phyloP scores from a whole-genome alignment of 2,113 vertebrate genomes.

The Bos indicus region DNA sequence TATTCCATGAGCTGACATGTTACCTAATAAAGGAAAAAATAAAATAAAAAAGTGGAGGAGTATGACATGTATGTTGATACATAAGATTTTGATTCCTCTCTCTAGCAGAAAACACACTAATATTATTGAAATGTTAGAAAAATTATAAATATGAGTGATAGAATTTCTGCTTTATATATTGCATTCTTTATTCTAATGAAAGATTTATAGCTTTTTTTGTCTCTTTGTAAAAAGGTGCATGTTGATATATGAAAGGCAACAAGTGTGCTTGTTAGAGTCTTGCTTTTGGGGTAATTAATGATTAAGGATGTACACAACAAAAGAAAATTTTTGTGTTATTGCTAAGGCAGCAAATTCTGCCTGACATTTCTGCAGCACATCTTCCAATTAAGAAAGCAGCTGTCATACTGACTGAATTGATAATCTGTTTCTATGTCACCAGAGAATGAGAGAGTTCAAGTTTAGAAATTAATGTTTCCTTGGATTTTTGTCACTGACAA shows the following conservation, averaged over 20 bases:
- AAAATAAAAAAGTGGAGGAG: not conserved
- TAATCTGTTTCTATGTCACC: constrained; percentile 36
- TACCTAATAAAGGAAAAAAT: not conserved
- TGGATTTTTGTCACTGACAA: constrained; percentile 41
- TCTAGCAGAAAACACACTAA: not conserved
- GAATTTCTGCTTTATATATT: not conserved
- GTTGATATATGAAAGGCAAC: not conserved
- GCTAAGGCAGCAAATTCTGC: constrained; percentile 28
- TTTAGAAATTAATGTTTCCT: constrained; percentile 48
- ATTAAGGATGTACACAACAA: not conserved
- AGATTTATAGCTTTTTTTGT: not conserved
- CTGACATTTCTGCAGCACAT: not conserved
- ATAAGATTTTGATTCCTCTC: not conserved
- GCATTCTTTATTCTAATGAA: not conserved
- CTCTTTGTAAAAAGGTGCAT: not conserved
- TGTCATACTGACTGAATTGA: constrained; percentile 41
- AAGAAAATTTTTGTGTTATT: not conserved
- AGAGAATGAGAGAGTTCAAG: constrained; percentile 11
- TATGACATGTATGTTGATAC: not conserved
- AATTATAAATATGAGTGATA: not conserved
- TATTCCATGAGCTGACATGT: not conserved
- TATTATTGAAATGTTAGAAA: not conserved
- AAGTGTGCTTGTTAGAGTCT: not conserved
- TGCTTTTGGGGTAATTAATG: not conserved
- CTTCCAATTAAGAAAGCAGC: constrained; percentile 59